A percentile compares a stretch with the other conserved stretches of the same genome.
Evolutionary conservation across 1,140 invertebrate species (phyloP).

Genomic region (Platorchestia sp.): DNA sequence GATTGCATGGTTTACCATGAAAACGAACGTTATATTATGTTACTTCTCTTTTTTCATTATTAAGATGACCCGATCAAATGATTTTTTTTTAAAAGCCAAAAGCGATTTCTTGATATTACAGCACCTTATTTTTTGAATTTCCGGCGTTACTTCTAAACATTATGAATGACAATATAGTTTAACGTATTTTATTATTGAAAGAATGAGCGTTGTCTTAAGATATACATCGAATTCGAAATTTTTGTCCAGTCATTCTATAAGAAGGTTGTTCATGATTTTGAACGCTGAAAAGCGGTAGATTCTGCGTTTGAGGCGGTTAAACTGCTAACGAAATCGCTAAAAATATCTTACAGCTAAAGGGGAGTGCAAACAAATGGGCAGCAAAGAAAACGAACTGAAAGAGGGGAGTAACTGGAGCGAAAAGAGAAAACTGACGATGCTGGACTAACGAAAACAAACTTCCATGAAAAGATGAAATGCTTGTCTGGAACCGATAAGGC

Average conservation of each 20-base stretch:
- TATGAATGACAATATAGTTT: no score
- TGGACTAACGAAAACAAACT: conserved; percentile 48
- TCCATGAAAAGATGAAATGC: conserved; percentile 42
- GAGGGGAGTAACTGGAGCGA: conserved; percentile 50
- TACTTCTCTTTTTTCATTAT: no score
- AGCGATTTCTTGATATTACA: not conserved
- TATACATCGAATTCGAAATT: not conserved
- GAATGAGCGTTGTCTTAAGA: not conserved
- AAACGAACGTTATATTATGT: not conserved
- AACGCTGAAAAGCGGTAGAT: not conserved
- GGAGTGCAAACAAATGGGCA: conserved; percentile 50
- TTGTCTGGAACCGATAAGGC: conserved; percentile 43
- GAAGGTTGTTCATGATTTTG: not conserved
- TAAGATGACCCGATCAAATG: no score
- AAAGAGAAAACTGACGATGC: conserved; percentile 49
- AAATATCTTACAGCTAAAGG: conserved; percentile 45
- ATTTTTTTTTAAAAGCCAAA: no score
- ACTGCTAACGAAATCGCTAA: not conserved
- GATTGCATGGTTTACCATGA: not conserved
- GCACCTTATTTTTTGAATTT: not conserved
- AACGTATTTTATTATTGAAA: not conserved
- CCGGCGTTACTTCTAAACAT: not conserved
- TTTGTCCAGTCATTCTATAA: not conserved
- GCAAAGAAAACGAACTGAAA: conserved; percentile 44
- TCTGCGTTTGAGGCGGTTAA: not conserved